Percentiles rank a stretch among this genome's conserved stretches.
Conservation (phyloP, 2,797 vertebrate species). For the Poliocrania exsul region DNA sequence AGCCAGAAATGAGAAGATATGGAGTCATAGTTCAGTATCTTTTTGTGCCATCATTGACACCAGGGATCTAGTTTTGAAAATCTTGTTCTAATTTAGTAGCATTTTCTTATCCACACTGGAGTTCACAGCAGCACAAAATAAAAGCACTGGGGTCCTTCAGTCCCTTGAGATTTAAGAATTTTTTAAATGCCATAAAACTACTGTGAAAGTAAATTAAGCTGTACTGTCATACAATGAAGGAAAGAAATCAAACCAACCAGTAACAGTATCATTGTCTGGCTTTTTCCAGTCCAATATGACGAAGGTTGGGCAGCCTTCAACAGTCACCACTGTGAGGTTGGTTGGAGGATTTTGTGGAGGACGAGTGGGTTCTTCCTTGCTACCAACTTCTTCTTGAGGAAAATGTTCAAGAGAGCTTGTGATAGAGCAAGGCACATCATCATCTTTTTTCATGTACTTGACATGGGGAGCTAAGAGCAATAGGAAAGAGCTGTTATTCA, state of each 20-base stretch:
- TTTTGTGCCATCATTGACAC: not conserved
- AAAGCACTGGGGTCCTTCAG: not conserved
- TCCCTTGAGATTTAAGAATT: not conserved
- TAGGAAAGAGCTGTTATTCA: not conserved
- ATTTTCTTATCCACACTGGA: not conserved
- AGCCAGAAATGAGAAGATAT: not conserved
- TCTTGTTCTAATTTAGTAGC: not conserved
- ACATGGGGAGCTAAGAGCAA: conserved; percentile 87
- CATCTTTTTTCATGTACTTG: conserved; percentile 89
- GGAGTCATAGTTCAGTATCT: not conserved
- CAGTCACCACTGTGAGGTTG: conserved; percentile 94
- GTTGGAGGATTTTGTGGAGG: conserved; percentile 88
- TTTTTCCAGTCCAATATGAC: conserved; percentile 95
- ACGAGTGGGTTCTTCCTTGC: conserved; percentile 79
- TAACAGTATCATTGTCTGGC: conserved; percentile 89
- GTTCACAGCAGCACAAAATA: not conserved
- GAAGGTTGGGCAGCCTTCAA: conserved; percentile 95
- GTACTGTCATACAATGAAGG: not conserved
- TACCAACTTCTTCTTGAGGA: conserved; percentile 83
- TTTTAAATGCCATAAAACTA: not conserved
- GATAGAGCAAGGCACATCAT: conserved; percentile 92
- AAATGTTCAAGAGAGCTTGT: conserved; percentile 90
- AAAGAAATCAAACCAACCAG: conserved; percentile 78
- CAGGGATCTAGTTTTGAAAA: not conserved
- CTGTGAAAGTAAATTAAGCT: not conserved